A percentile compares a stretch with the other conserved stretches of the same genome.
phyloP scores from a whole-genome alignment of 2,113 vertebrate species.

The Nestor notabilis region DNA sequence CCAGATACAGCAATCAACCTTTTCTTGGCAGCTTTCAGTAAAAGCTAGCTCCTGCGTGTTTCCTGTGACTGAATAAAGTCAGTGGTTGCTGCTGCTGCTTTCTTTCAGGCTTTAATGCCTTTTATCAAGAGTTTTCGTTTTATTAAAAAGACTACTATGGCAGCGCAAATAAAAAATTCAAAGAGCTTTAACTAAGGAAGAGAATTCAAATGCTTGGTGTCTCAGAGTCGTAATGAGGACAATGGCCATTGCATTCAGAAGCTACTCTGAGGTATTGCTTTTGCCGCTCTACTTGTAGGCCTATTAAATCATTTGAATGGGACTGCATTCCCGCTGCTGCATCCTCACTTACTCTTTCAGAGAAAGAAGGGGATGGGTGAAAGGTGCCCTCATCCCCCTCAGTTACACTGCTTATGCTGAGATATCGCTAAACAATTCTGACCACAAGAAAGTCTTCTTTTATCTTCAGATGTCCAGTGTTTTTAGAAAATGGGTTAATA shows the following conservation, averaged over 20 bases:
- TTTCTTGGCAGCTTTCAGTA: neutral
- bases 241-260: neutral
- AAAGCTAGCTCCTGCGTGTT: neutral
- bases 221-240: neutral
- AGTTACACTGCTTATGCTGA: neutral
- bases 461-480: neutral
- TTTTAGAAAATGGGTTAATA: constrained; percentile 6
- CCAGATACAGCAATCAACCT: neutral
- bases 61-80: neutral
- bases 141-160: neutral
- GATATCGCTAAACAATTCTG: neutral
- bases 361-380: neutral
- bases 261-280: neutral
- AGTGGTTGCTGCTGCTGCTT: neutral
- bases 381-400: neutral
- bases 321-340: neutral
- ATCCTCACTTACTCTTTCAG: neutral
- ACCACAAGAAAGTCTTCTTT: neutral
- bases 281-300: neutral
- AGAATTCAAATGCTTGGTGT: neutral
- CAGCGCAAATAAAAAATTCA: neutral
- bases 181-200: neutral
- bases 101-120: neutral
- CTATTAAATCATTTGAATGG: neutral
- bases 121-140: neutral